Conservation (phyloP, 2,888 invertebrate species). For the Hemithea aestivaria region DNA sequence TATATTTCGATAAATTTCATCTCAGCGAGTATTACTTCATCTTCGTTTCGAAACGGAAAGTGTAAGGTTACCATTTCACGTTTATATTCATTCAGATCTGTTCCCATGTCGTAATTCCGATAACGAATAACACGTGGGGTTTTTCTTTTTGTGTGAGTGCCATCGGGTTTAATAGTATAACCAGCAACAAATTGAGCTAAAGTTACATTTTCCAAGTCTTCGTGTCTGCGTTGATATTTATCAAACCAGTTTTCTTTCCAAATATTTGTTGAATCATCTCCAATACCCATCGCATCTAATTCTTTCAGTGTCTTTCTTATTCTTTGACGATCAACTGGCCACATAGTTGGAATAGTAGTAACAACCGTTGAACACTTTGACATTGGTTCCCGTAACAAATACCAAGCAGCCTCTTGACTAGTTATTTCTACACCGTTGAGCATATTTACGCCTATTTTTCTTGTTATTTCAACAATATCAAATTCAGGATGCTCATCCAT, state of each 20-base stretch:
- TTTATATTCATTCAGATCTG: background rate
- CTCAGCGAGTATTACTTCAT: background rate
- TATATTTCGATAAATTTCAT: background rate
- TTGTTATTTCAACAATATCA: constrained; percentile 24
- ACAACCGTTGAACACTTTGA: background rate
- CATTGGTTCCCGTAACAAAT: background rate
- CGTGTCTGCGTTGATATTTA: constrained; percentile 34
- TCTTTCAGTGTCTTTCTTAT: constrained; percentile 29
- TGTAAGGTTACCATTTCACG: background rate
- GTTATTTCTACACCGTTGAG: constrained; percentile 49
- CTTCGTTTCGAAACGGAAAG: background rate
- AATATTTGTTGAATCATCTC: constrained; percentile 31
- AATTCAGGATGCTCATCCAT: constrained; percentile 34
- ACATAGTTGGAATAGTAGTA: background rate
- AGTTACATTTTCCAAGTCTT: constrained; percentile 26
- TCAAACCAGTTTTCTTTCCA: constrained; percentile 36
- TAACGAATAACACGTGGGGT: background rate
- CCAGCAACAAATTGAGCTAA: constrained; percentile 37
- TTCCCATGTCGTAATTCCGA: background rate
- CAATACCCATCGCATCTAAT: constrained; percentile 33
- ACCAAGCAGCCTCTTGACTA: background rate
- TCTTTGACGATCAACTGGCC: constrained; percentile 5
- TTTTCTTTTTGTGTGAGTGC: constrained; percentile 17
- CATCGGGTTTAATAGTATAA: constrained; percentile 34
- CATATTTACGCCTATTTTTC: constrained; percentile 33